Base-by-base conservation (phyloP, 2,888 invertebrate species). In the Cetonia aurata region DNA sequence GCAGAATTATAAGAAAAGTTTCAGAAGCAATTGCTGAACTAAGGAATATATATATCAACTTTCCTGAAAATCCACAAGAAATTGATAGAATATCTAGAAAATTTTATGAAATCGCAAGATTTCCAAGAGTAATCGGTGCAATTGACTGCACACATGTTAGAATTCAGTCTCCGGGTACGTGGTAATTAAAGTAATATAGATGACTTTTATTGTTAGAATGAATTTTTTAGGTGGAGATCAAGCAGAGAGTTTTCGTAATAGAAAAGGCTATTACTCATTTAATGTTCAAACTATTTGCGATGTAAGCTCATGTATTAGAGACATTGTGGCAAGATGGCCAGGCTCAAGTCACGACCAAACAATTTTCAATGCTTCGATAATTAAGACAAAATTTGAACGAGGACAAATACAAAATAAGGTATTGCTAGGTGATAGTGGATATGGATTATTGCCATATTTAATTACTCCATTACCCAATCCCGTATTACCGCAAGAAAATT, bases 201-300 rank as follows among this genome's bases (percentile, higher is more conserved):
- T 13, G 10, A 44, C 12, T 44, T n/a, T n/a, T 44, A 44, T 13
- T n/a, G 25, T 25, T 44, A 44, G 13, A 44, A 13, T 44, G 13
- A n/a, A n/a, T n/a, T 44, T 44, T 44, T 44, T 31, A 25, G 62
- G 42, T 12, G 77, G 78, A 55, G 72, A 77, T n/a, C 67, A 77
- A 70, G 75, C 76, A 42, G 78, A 79, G 71, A 60, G 73, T 19
- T 79, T 73, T 57, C 37, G 77, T 50, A 79, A 79, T 67, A 67
- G 77, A 44, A 79, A 79, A 72, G 75, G 75, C 2, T 77, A 71
- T 65, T 80, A 79, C 74, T 79, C 77, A 15, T 25, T 79, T 1
- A 80, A 80, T 70, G 77, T 79, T 17, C 78, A 80, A 70, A 71
- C 69, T 8, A 69, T 77, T 13, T 74, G 71, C 37, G 73, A 79